A percentile compares a stretch with the other conserved stretches of the same genome.
phyloP scores from a whole-genome alignment of 2,113 vertebrate genomes.

The Amia ocellicauda region DNA sequence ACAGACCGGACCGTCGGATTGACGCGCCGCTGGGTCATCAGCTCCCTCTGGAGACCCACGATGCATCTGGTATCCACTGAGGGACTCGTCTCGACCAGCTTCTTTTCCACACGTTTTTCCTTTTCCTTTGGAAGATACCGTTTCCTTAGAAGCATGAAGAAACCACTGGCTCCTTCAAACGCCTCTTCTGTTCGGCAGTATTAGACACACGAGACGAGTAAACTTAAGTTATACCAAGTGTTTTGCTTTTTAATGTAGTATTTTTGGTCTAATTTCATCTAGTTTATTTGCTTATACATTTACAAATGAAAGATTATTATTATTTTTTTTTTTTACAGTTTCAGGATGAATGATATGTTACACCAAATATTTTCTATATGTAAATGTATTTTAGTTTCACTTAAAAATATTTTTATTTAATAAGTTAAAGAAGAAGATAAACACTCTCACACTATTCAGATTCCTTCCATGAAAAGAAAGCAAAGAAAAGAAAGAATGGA shows the following conservation, averaged over 20 bases:
- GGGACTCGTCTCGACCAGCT: slow-evolving; percentile 50
- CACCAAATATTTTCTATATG: slow-evolving; percentile 80
- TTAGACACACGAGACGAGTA: slow-evolving; percentile 53
- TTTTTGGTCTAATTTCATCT: slow-evolving; percentile 23
- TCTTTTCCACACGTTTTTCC: slow-evolving; percentile 28
- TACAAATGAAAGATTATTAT: slow-evolving; percentile 49
- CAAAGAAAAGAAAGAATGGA: slow-evolving; percentile 59
- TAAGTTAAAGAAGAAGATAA: slow-evolving; percentile 76
- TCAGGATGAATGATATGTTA: slow-evolving; percentile 70
- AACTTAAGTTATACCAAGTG: slow-evolving; percentile 66
- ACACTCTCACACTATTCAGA: slow-evolving; percentile 74
- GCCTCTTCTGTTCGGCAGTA: slow-evolving; percentile 59
- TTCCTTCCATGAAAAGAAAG: slow-evolving; percentile 33
- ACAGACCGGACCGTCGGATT: not conserved
- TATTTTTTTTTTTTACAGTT: slow-evolving; percentile 44
- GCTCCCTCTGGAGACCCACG: slow-evolving; percentile 21
- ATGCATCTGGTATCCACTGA: slow-evolving; percentile 24
- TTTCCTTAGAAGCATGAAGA: slow-evolving; percentile 55
- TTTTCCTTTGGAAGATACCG: slow-evolving; percentile 21
- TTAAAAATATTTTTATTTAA: slow-evolving; percentile 79
- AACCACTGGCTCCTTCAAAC: slow-evolving; percentile 56
- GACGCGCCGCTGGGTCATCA: not conserved
- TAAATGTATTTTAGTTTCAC: slow-evolving; percentile 70
- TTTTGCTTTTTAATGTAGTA: slow-evolving; percentile 54
- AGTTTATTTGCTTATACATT: slow-evolving; percentile 52